Evolutionary conservation across 2,797 vertebrate genomes (phyloP), one percentile per base, ranked within the genome.

Genomic region (Anableps anableps): DNA sequence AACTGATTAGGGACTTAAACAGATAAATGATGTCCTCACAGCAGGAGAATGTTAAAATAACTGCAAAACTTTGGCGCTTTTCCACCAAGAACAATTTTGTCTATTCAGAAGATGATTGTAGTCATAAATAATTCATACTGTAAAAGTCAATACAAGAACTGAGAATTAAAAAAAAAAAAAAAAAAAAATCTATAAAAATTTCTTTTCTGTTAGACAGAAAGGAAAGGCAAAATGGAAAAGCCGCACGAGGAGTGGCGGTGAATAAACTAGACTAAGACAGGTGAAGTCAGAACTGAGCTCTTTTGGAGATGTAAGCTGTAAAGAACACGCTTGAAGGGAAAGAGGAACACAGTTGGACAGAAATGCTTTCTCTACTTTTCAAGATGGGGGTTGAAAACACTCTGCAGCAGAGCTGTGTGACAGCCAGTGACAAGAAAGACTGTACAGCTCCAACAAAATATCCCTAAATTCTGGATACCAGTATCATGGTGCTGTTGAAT

Each of bases 11-110:
- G 62, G 47, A 71, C 51, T 45, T 75, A 53, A 78, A 83, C 58
- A 74, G 75, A 80, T 76, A 51, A 48, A 50, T 62, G 11, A 43
- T 76, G 43, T 45, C 71, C 48, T 77, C 78, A 73, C 62, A 77
- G 53, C 75, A 68, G 53, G 68, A 55, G 26, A 41, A 31, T 36
- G 34, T 62, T 76, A 36, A 13, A 45, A 77, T 77, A 51, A 34
- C 21, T 16, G 68, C n/a, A 60, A 43, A 72, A 43, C 53, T 34
- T 19, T 71, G 38, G 43, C 29, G 36, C 23, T 6, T 55, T 72
- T 17, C 68, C 68, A 71, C 68, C 41, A 71, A 45, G 68, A 71
- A 45, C 45, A 77, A 47, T 77, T 77, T 58, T 36, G 43, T 14
- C 47, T 13, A 47, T 34, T 43, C 51, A 53, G 64, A 72, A 16